A percentile compares a stretch with the other conserved stretches of the same genome.
Conservation (phyloP, 2,797 vertebrate genomes). For the Chiloscyllium punctatum region DNA sequence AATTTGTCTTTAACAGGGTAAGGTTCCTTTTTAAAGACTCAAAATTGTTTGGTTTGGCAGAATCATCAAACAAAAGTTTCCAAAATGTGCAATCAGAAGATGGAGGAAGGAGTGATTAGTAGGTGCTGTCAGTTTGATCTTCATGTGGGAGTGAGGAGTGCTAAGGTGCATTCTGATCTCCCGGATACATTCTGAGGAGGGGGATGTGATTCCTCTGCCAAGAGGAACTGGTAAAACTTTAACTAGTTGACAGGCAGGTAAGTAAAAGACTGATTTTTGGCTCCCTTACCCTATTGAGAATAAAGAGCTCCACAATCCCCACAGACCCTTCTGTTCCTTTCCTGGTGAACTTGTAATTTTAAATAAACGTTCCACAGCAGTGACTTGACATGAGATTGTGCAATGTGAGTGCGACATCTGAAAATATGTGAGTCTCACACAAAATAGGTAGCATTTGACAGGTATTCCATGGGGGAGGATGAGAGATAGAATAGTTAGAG, state of each 20-base stretch:
- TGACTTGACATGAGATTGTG: constrained; percentile 23
- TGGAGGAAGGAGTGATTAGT: background rate
- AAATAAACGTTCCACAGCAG: constrained; percentile 6
- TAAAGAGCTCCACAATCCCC: background rate
- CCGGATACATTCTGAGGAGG: background rate
- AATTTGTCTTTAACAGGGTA: background rate
- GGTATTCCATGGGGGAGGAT: background rate
- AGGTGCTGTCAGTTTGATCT: background rate
- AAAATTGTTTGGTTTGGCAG: constrained; percentile 12
- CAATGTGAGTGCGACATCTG: background rate
- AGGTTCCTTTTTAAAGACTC: background rate
- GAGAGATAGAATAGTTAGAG: constrained; percentile 4
- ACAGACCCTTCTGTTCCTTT: background rate
- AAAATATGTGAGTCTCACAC: background rate
- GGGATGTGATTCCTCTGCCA: background rate
- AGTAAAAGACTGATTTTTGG: background rate
- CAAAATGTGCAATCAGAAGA: background rate
- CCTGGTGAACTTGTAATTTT: background rate
- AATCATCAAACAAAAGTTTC: background rate
- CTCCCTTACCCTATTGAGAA: background rate
- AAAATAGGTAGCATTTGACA: constrained; percentile 2
- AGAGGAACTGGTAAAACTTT: background rate
- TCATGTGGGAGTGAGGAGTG: background rate
- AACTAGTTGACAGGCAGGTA: background rate
- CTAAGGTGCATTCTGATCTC: background rate